These are phyloP conservation scores for Lacanobia wlatinum DNA, from an alignment of 2,888 invertebrate species.

Conservation along the genomic window DNA sequence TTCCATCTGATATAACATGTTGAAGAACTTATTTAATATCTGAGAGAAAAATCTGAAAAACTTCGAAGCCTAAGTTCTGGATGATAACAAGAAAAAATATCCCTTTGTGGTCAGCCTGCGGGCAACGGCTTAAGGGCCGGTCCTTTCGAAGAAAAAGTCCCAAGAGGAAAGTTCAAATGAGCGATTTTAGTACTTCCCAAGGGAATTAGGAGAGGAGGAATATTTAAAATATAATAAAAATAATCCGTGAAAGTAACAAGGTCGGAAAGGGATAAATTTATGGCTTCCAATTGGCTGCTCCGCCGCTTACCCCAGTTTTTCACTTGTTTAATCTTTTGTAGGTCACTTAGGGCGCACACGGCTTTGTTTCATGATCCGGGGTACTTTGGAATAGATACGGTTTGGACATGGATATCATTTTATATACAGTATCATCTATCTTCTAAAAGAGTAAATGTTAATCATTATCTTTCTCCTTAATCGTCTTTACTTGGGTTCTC, in stretches of 20 bases:
- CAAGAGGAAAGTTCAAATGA: conserved; percentile 55
- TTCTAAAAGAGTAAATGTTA: not conserved
- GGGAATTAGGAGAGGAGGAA: conserved; percentile 36
- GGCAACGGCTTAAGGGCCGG: conserved; percentile 46
- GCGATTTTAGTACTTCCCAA: conserved; percentile 48
- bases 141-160: conserved; percentile 53
- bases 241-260: conserved; percentile 63
- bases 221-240: conserved; percentile 65
- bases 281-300: conserved; percentile 71
- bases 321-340: conserved; percentile 68
- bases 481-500: too few species aligned
- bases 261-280: conserved; percentile 67
- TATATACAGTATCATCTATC: conserved; percentile 7
- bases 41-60: conserved; percentile 52
- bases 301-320: conserved; percentile 65
- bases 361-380: conserved; percentile 41
- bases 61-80: conserved; percentile 56
- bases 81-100: conserved; percentile 61
- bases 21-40: conserved; percentile 62
- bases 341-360: conserved; percentile 52
- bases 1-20: conserved; percentile 36
- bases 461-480: too few species aligned
- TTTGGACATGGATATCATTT: conserved; percentile 10
- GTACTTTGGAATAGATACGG: conserved; percentile 39
- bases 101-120: conserved; percentile 55